phyloP scores from a whole-genome alignment of 1,140 invertebrate genomes.

The roundworm (Caenorhabditis elegans) region WBcel235 BX284605.5:14448501-14449000 shows the following conservation, averaged over 20 bases:
- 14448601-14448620: conserved; percentile 72
- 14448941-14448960: conserved; percentile 65
- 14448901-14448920: conserved; percentile 78
- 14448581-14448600: no score
- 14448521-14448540: no score
- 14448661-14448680: conserved; percentile 79
- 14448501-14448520: no score
- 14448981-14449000: conserved; percentile 67
- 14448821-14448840: conserved; percentile 67
- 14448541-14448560: no score
- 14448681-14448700: conserved; percentile 80
- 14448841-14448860: background rate
- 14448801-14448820: conserved; percentile 79
- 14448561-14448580: no score
- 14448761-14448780: conserved; percentile 96
- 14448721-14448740: conserved; percentile 98
- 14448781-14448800: conserved; percentile 91
- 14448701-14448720: conserved; percentile 87
- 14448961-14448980: conserved; percentile 75
- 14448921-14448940: conserved; percentile 37
- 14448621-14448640: conserved; percentile 87
- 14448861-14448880: background rate
- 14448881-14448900: conserved; percentile 76
- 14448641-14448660: conserved; percentile 84
- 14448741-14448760: conserved; percentile 85